These are phyloP conservation scores for Neuroterus valhalla DNA, from an alignment of 1,140 invertebrate species.

Conservation along the genomic window DNA sequence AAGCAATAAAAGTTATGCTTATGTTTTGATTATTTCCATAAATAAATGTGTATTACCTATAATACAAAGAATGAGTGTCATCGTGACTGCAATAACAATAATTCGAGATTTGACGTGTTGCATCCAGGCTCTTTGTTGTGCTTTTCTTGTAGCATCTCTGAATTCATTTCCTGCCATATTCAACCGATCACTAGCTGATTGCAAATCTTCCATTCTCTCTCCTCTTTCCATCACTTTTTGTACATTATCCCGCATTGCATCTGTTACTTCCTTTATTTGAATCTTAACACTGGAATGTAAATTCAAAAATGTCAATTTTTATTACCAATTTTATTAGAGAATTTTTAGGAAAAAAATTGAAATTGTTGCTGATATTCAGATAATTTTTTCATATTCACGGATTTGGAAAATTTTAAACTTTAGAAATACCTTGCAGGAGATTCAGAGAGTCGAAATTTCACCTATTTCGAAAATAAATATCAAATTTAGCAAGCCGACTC, in stretches of 20 bases:
- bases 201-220: slow-evolving; percentile 76
- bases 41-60: slow-evolving; percentile 57
- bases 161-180: slow-evolving; percentile 74
- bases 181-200: slow-evolving; percentile 75
- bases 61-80: slow-evolving; percentile 65
- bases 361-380: no score
- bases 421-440: no score
- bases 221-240: slow-evolving; percentile 77
- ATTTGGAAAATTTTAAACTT: no score
- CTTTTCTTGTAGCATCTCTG: slow-evolving; percentile 71
- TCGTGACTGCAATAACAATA: slow-evolving; percentile 60
- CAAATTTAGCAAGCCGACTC: no score
- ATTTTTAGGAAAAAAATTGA: no score
- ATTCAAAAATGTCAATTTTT: neutral
- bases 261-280: slow-evolving; percentile 77
- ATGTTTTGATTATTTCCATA: no score
- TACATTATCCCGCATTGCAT: slow-evolving; percentile 78
- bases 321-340: neutral
- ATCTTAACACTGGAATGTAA: slow-evolving; percentile 68
- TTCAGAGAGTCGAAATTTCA: no score
- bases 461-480: no score
- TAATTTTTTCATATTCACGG: no score
- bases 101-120: slow-evolving; percentile 73
- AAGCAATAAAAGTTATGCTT: no score
- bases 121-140: slow-evolving; percentile 75